phyloP scores from a whole-genome alignment of 2,888 invertebrate species.

The Cinara cedri region DNA sequence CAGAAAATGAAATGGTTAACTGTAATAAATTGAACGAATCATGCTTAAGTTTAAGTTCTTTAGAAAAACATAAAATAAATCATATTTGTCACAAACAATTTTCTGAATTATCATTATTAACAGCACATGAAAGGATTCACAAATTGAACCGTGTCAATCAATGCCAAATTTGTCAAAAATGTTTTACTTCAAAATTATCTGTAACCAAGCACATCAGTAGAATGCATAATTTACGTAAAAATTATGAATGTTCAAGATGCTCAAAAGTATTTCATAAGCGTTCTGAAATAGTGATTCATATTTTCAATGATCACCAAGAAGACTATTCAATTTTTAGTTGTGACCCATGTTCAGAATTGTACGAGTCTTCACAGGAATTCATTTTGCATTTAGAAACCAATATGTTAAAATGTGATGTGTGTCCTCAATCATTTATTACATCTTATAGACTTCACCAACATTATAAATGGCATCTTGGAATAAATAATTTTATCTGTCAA shows the following conservation, averaged over 20 bases:
- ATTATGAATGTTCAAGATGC: constrained; percentile 43
- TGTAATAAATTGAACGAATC: constrained; percentile 1
- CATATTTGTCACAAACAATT: constrained; percentile 12
- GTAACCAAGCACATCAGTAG: not conserved
- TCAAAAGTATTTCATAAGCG: constrained; percentile 39
- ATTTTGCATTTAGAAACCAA: constrained; percentile 11
- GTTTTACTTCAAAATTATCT: constrained; percentile 3
- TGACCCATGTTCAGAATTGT: constrained; percentile 13
- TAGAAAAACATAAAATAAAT: constrained; percentile 1
- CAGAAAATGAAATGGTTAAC: not conserved
- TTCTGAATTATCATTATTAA: not conserved
- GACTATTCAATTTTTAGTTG: constrained; percentile 41
- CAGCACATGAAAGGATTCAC: not conserved
- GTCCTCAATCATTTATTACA: constrained; percentile 32
- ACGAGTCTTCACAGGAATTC: not conserved
- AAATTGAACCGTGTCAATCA: not conserved
- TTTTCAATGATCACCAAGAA: constrained; percentile 39
- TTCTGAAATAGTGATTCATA: constrained; percentile 32
- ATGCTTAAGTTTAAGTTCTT: not conserved
- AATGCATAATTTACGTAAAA: not conserved
- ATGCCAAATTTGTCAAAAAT: not conserved
- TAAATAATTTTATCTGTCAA: constrained; percentile 34
- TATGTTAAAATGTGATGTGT: constrained; percentile 31
- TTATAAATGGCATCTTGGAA: constrained; percentile 46
- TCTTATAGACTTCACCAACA: constrained; percentile 40